Base-by-base conservation (phyloP, 2,797 vertebrate species). In the Echiichthys vipera region DNA sequence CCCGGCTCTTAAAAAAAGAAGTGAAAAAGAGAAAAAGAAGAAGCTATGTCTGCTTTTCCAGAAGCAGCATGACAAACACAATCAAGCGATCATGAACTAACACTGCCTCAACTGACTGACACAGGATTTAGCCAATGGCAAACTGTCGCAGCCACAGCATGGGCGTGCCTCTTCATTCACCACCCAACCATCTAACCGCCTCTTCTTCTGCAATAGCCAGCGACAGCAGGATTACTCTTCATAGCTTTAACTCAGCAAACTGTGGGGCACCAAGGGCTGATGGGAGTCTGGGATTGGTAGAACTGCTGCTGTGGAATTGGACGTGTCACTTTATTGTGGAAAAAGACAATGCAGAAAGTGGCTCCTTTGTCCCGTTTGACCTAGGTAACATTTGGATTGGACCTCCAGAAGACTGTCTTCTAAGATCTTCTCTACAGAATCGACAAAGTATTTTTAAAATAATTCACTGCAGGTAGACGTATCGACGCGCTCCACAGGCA, bases 201-300 rank as follows among this genome's bases (percentile, higher is more conserved):
- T 90, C 86, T 71, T 73, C 63, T 83, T 89, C 89, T 88, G 71
- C 88, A 86, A 77, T 76, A 84, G 81, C 85, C 84, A 87, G 47
- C 74, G 79, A 84, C 84, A 83, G 78, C 88, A 89, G 86, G 83
- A 88, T 77, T 84, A 74, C 71, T 83, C 76, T 81, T 84, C 81
- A 90, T 91, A 93, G 92, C 93, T 94, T 94, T 94, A 94, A 92
- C 84, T 83, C 75, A 42, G 81, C 84, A 80, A 80, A 74, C 72
- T 59, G 53, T 74, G 79, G 71, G 34, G 69, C 86, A 74, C 83
- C 88, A 86, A 91, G 84, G 79, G 83, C 84, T 81, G 83, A 84
- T 65, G 71, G 84, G 77, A 86, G 62, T 67, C 36, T 29, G 57
- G 63, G 51, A 75, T 68, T 39, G 30, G 64, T 46, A 39, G 49